Evolutionary conservation across 2,113 vertebrate genomes (phyloP).

Genomic region (Engystomops pustulosus): DNA sequence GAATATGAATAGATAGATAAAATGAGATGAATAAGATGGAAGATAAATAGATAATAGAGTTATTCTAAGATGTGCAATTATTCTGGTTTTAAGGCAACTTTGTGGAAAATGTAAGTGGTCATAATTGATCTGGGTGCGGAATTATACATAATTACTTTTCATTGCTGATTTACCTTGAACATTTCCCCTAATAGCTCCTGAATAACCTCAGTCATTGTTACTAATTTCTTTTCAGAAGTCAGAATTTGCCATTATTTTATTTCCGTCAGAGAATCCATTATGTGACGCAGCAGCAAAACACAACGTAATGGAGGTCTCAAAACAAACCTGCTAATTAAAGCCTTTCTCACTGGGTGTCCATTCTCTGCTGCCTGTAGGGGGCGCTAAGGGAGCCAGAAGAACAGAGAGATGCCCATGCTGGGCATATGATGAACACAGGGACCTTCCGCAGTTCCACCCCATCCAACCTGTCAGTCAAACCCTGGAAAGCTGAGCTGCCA

Average conservation of each 20-base stretch:
- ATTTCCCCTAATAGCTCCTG: neutral
- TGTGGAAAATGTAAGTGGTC: neutral
- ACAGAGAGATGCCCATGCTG: constrained; percentile 23
- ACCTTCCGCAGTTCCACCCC: neutral
- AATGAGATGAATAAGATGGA: neutral
- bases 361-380: constrained; percentile 37
- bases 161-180: neutral
- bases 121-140: neutral
- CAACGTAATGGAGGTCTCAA: neutral
- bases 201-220: neutral
- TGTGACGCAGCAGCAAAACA: neutral
- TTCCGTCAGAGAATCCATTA: neutral
- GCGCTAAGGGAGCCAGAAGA: constrained; percentile 1
- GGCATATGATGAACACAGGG: neutral
- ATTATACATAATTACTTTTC: neutral
- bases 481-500: neutral
- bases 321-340: constrained; percentile 44
- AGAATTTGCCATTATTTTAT: constrained; percentile 5
- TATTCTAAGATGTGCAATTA: too few species aligned
- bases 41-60: too few species aligned
- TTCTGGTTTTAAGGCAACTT: neutral
- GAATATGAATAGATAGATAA: neutral
- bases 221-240: constrained; percentile 11
- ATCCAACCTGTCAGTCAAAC: constrained; percentile 42
- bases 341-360: neutral